A percentile compares a stretch with the other conserved stretches of the same genome.
These are phyloP conservation scores for Sepioteuthis lessoniana DNA, from an alignment of 2,888 invertebrate genomes.

Conservation along the genomic window DNA sequence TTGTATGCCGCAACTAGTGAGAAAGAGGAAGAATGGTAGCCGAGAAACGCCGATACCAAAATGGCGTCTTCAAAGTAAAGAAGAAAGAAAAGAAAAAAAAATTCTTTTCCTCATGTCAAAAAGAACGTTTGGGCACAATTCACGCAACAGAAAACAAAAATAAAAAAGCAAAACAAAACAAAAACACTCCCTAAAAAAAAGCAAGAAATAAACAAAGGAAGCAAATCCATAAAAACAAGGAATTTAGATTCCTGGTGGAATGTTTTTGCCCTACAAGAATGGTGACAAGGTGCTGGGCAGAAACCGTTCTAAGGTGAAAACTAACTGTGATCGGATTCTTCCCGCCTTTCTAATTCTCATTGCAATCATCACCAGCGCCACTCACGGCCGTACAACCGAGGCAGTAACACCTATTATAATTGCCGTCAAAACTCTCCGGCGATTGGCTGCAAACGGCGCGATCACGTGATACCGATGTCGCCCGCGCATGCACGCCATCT, in stretches of 20 bases:
- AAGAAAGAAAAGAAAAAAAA: no score
- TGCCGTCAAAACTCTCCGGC: slow-evolving; percentile 9
- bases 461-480: background rate
- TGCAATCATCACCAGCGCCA: background rate
- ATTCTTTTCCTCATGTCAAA: background rate
- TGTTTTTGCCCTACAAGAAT: background rate
- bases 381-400: background rate
- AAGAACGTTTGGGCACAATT: background rate
- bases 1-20: background rate
- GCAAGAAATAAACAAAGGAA: background rate
- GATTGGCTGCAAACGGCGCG: background rate
- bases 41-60: background rate
- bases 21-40: background rate
- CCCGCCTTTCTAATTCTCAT: background rate
- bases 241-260: slow-evolving; percentile 13
- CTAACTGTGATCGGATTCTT: background rate
- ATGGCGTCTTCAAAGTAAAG: background rate
- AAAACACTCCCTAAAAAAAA: no score
- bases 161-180: no score
- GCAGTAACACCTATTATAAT: background rate
- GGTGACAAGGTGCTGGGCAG: slow-evolving; percentile 23
- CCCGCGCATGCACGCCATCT: background rate
- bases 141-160: background rate
- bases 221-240: slow-evolving; percentile 5
- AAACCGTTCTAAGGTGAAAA: background rate